These are phyloP conservation scores for Podargus strigoides DNA, from an alignment of 2,797 vertebrate species.

Conservation along the genomic window DNA sequence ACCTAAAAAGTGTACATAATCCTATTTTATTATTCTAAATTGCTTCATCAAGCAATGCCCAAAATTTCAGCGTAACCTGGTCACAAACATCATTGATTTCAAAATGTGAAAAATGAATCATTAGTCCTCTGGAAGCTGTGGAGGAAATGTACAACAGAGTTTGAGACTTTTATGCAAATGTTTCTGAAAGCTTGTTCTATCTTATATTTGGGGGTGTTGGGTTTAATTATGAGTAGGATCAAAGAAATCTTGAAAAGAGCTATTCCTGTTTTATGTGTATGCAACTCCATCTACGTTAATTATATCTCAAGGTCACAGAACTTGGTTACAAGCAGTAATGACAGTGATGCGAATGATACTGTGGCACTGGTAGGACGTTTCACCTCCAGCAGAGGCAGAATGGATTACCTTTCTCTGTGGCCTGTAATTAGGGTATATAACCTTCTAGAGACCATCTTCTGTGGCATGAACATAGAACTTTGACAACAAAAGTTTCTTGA, in stretches of 20 bases:
- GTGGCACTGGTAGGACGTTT: not conserved
- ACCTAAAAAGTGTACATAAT: not conserved
- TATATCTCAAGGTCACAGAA: conserved; percentile 54
- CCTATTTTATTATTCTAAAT: not conserved
- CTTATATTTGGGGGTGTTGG: not conserved
- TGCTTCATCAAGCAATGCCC: not conserved
- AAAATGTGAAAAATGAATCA: not conserved
- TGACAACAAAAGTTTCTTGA: not conserved
- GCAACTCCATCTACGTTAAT: conserved; percentile 52
- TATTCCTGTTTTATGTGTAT: conserved; percentile 36
- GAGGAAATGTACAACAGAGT: not conserved
- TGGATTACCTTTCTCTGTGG: not conserved
- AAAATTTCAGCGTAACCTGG: not conserved
- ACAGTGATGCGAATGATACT: conserved; percentile 15
- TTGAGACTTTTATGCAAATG: conserved; percentile 8
- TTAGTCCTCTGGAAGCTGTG: not conserved
- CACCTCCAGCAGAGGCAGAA: not conserved
- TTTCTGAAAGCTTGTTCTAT: not conserved
- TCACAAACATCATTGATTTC: conserved; percentile 7
- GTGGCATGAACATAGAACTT: not conserved
- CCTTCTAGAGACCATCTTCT: not conserved
- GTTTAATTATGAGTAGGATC: conserved; percentile 58
- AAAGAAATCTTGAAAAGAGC: conserved; percentile 54
- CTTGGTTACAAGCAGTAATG: conserved; percentile 8
- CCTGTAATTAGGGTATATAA: not conserved